Base-by-base conservation (phyloP, 2,888 invertebrate species). In the Tubiluchus corallicola region DNA sequence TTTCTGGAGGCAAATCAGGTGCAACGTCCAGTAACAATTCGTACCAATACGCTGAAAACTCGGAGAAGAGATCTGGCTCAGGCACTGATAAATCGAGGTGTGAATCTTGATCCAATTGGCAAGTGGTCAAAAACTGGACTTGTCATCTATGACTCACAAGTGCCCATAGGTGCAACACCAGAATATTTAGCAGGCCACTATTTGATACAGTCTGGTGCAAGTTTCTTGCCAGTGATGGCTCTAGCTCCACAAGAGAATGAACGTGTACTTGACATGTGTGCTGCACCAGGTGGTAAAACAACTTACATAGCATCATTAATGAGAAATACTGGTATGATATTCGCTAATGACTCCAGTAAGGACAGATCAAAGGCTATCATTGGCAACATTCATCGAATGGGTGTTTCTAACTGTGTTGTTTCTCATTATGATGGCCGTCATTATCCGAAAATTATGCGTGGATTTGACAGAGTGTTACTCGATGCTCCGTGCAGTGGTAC, bases 401-500 rank as follows among this genome's bases (percentile, higher is more conserved):
- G 98, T 3, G 78, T 99, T 47, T 80, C 84, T 1, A 99, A 99
- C 68, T 76, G 87, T 3, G 74, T 94, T 5, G 75, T 98, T 45
- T 82, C 81, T 52, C 77, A 77, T 51, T 76, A 84, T 59, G 94
- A 98, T 68, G 98, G 92, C 2, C 69, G 84, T 44, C 77, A 81
- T 57, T 81, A 84, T 57, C 77, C 81, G 1, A 65, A 67, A 54
- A 71, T 82, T 9, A 79, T 88, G 62, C 82, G 79, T 57, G 83
- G 84, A 1, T 98, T 98, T 62, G 96, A 99, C 64, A 74, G 96
- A 54, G 84, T 96, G 3, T 66, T 99, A 21, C 67, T 98, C 41
- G 98, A 99, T 70, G 98, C 98, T 1, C 98, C 98, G 0, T 99
- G 98, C 61, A 87, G 90, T 37, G 98, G 98, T 21, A 94, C 96